Conservation (phyloP, 2,888 invertebrate species). For the Mythimna impura region DNA sequence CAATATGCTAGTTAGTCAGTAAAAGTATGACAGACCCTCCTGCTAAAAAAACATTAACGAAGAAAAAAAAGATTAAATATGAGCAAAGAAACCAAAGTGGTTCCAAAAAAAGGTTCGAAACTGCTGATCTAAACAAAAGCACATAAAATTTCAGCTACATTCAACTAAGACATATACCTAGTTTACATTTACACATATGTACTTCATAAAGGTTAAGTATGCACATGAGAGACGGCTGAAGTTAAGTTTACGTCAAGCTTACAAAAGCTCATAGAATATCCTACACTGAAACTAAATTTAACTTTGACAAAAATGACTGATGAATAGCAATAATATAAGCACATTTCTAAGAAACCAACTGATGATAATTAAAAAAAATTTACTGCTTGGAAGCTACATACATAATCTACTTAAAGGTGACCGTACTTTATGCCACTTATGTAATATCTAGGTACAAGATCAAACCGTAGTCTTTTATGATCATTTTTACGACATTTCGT, state of each 20-base stretch:
- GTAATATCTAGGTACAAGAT: background rate
- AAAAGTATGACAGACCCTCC: too few species aligned
- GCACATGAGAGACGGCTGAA: background rate
- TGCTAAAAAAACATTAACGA: too few species aligned
- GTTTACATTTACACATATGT: background rate
- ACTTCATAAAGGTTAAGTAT: background rate
- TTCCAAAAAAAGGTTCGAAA: too few species aligned
- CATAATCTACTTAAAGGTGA: background rate
- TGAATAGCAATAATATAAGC: background rate
- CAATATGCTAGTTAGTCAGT: too few species aligned
- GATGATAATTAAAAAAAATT: background rate
- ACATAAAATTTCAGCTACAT: background rate
- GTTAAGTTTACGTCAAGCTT: conserved; percentile 12
- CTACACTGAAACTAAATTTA: background rate
- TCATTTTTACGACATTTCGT: background rate
- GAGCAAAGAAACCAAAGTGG: too few species aligned
- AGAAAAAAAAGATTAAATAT: too few species aligned
- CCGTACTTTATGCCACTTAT: background rate
- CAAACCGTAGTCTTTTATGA: background rate
- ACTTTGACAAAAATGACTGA: background rate
- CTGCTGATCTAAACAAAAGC: conserved; percentile 4
- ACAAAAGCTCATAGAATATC: background rate
- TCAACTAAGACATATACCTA: conserved; percentile 5
- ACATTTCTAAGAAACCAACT: background rate
- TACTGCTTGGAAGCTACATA: conserved; percentile 1